A percentile compares a stretch with the other conserved stretches of the same genome.
phyloP scores from a whole-genome alignment of 2,113 vertebrate species.

The Lampris megalopsis region DNA sequence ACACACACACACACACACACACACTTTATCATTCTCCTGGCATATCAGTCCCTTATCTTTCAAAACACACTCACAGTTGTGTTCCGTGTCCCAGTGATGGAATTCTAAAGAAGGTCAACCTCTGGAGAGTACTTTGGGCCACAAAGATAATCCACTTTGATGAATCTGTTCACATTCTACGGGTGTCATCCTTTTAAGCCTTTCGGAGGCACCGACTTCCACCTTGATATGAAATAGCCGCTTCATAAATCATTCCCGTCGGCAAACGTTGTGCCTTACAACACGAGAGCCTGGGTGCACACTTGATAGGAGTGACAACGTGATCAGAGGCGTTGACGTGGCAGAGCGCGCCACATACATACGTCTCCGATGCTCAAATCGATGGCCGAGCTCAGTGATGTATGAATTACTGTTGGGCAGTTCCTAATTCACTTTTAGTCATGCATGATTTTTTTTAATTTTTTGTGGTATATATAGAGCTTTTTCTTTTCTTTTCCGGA shows the following conservation, averaged over 20 bases:
- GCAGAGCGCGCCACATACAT: constrained; percentile 17
- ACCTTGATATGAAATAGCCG: constrained; percentile 58
- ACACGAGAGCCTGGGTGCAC: constrained; percentile 36
- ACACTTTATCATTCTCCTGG: constrained; percentile 35
- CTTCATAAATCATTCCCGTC: constrained; percentile 53
- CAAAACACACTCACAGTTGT: constrained; percentile 59
- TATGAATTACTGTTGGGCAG: no score
- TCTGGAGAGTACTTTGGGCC: constrained; percentile 51
- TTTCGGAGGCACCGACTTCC: constrained; percentile 31
- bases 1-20: constrained; percentile 7
- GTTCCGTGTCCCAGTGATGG: constrained; percentile 59
- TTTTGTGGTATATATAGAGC: no score
- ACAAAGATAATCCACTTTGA: constrained; percentile 69
- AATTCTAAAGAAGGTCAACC: constrained; percentile 68
- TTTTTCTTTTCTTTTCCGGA: no score
- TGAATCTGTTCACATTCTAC: constrained; percentile 67
- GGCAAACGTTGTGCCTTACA: constrained; percentile 28
- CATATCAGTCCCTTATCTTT: constrained; percentile 68
- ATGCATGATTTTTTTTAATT: no score
- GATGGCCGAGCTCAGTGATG: no score
- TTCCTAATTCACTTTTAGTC: no score
- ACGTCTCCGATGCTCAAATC: neutral
- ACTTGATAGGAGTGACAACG: constrained; percentile 46
- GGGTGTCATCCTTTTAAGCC: constrained; percentile 51
- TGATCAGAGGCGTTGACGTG: constrained; percentile 31